Percentiles rank a stretch among this genome's conserved stretches.
Evolutionary conservation across 2,888 invertebrate genomes (phyloP).

Genomic region (Aproaerema taeniolella): DNA sequence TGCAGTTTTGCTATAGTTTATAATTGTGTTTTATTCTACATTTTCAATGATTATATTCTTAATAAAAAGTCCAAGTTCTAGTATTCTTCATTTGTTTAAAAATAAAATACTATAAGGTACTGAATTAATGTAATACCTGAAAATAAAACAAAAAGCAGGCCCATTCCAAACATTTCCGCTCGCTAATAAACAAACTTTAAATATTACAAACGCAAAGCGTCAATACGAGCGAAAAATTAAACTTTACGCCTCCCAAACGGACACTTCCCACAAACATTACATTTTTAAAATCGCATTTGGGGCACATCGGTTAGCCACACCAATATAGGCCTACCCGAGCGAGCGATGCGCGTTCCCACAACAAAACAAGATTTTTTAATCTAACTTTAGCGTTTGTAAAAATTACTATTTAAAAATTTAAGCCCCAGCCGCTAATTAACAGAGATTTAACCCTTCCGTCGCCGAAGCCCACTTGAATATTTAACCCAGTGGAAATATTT

Average conservation of each 20-base stretch:
- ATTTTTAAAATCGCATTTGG: slow-evolving; percentile 70
- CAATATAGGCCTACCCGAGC: slow-evolving; percentile 69
- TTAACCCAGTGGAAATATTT: slow-evolving; percentile 73
- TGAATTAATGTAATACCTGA: no score
- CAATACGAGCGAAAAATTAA: slow-evolving; percentile 62
- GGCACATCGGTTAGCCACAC: slow-evolving; percentile 35
- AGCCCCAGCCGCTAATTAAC: slow-evolving; percentile 69
- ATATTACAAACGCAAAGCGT: slow-evolving; percentile 57
- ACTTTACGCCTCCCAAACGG: slow-evolving; percentile 64
- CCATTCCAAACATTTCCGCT: slow-evolving; percentile 40
- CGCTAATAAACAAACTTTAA: slow-evolving; percentile 64
- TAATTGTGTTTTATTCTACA: no score
- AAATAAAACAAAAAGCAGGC: slow-evolving; percentile 2
- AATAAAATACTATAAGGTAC: no score
- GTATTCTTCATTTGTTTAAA: no score
- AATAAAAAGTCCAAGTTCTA: no score
- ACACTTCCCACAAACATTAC: slow-evolving; percentile 56
- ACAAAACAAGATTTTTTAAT: slow-evolving; percentile 72
- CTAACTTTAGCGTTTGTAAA: slow-evolving; percentile 77
- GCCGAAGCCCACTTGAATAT: slow-evolving; percentile 68
- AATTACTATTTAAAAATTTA: slow-evolving; percentile 77
- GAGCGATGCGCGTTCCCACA: slow-evolving; percentile 38
- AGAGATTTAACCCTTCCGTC: slow-evolving; percentile 77
- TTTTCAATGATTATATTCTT: no score
- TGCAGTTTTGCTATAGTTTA: no score